Evolutionary conservation across 1,140 invertebrate genomes (phyloP).

Genomic region (Phymorhynchus buccinoides): DNA sequence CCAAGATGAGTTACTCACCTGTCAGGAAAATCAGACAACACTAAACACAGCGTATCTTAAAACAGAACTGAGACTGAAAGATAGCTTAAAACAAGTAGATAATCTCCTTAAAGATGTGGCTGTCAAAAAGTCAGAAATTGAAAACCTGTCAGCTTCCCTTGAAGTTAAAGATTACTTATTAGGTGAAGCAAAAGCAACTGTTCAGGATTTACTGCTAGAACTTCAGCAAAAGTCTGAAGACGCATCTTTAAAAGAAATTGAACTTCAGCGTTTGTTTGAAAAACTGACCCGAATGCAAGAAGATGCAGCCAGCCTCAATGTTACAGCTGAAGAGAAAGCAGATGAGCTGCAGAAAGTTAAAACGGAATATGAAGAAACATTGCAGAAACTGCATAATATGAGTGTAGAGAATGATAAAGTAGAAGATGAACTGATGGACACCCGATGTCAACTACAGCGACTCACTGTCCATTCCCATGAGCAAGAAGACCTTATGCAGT

Average conservation of each 20-base stretch:
- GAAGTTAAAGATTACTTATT: neutral
- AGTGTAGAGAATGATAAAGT: neutral
- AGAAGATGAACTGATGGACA: conserved; percentile 26
- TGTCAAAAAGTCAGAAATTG: neutral
- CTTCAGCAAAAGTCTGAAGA: conserved; percentile 5
- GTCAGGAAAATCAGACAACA: conserved; percentile 4
- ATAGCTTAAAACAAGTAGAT: neutral
- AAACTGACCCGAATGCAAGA: conserved; percentile 15
- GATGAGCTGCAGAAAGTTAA: conserved; percentile 34
- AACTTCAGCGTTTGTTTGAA: conserved; percentile 28
- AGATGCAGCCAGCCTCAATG: neutral
- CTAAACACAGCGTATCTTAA: neutral
- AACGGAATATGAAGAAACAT: conserved; percentile 28
- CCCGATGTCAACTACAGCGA: conserved; percentile 11
- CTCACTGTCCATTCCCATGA: conserved; percentile 5
- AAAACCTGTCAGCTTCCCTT: neutral
- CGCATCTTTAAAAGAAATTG: conserved; percentile 18
- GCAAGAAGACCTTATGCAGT: conserved; percentile 32
- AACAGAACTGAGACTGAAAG: neutral
- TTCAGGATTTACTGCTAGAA: neutral
- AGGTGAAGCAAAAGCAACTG: neutral
- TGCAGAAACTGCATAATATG: conserved; percentile 6
- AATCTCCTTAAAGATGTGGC: neutral
- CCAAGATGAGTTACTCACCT: conserved; percentile 21
- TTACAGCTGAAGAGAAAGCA: conserved; percentile 31